Conservation (phyloP, 2,797 vertebrate species). For the Anisognathus igniventris region DNA sequence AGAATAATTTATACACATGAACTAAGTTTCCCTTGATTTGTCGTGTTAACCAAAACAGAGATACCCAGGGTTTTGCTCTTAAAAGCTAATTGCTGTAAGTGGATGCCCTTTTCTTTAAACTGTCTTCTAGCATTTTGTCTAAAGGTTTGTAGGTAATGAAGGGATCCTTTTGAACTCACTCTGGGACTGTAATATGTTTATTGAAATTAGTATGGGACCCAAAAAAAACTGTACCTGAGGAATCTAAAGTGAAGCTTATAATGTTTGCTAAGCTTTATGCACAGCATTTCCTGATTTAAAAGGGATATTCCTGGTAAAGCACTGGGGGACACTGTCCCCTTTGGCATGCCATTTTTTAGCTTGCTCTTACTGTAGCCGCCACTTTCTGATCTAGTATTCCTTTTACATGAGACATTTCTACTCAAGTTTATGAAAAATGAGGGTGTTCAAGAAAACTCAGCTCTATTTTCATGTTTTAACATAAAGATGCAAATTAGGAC, state of each 20-base stretch:
- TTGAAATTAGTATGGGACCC: background rate
- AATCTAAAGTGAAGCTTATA: background rate
- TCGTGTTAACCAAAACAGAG: background rate
- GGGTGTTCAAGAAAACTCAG: background rate
- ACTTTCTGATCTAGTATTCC: background rate
- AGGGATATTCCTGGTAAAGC: background rate
- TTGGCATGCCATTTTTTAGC: background rate
- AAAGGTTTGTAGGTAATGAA: background rate
- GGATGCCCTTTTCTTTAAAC: background rate
- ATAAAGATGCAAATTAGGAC: constrained; percentile 24
- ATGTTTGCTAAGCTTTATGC: background rate
- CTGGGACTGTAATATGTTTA: background rate
- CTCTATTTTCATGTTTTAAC: background rate
- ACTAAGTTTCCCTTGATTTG: background rate
- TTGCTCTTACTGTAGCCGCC: background rate
- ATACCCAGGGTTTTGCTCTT: background rate
- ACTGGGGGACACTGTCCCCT: background rate
- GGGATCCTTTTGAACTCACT: background rate
- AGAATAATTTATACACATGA: background rate
- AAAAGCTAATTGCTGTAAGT: background rate
- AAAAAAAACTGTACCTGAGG: background rate
- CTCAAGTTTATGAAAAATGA: background rate
- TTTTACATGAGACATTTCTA: background rate
- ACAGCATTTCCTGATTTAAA: background rate
- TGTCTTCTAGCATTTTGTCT: background rate